These are phyloP conservation scores for Aphis craccivora DNA, from an alignment of 1,140 invertebrate species.

Conservation along the genomic window DNA sequence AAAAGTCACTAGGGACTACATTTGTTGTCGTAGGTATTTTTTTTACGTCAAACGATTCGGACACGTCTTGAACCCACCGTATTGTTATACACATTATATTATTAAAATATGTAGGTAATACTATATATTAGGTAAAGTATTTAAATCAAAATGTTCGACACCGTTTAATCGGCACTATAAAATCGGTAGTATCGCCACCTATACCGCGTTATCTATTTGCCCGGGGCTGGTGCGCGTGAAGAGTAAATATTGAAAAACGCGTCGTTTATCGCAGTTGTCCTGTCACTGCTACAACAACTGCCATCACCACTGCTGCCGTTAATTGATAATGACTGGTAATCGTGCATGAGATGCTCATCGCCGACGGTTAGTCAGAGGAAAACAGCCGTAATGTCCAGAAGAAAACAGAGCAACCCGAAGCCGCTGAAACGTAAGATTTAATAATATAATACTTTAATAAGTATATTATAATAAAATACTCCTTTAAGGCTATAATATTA, in stretches of 20 bases:
- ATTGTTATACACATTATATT: not conserved
- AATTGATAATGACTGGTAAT: slow-evolving; percentile 16
- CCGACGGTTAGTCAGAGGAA: slow-evolving; percentile 13
- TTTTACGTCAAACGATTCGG: not conserved
- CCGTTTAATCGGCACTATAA: not conserved
- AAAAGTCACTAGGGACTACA: not conserved
- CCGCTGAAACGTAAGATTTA: slow-evolving; percentile 71
- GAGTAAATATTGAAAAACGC: slow-evolving; percentile 36
- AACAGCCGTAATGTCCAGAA: slow-evolving; percentile 67
- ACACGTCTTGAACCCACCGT: too few species aligned
- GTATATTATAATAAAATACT: not conserved
- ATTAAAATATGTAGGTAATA: not conserved
- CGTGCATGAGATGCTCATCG: slow-evolving; percentile 11
- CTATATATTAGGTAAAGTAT: not conserved
- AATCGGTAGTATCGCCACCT: not conserved
- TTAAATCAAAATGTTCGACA: not conserved
- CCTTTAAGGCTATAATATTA: not conserved
- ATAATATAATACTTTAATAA: not conserved
- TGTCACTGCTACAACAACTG: not conserved
- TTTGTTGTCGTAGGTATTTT: not conserved
- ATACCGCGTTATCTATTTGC: slow-evolving; percentile 5
- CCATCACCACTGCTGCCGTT: too few species aligned
- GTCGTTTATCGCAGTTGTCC: not conserved
- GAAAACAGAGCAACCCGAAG: slow-evolving; percentile 74
- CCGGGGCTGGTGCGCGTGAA: not conserved